A percentile compares a stretch with the other conserved stretches of the same genome.
These are phyloP conservation scores for Vulpes ferrilata DNA, from an alignment of 2,113 vertebrate genomes.

Conservation along the genomic window DNA sequence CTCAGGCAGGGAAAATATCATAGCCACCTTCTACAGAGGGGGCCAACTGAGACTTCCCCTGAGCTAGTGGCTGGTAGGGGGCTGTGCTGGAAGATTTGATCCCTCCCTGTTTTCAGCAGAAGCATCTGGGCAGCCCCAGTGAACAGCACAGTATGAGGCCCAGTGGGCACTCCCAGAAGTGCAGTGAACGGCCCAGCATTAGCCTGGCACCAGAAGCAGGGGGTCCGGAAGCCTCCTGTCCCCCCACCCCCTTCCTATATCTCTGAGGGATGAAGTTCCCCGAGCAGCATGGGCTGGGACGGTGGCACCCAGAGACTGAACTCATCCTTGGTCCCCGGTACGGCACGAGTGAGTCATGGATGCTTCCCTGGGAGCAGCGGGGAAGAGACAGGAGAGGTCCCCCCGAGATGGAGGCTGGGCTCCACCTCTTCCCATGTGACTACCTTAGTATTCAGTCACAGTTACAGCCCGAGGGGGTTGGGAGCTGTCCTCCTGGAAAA, in stretches of 20 bases:
- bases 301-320: neutral
- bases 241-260: accelerated
- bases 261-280: neutral
- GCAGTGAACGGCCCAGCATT: neutral
- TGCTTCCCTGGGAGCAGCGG: neutral
- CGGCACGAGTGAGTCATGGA: neutral
- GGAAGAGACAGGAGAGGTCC: neutral
- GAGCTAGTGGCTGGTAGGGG: neutral
- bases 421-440: neutral
- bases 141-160: neutral
- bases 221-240: neutral
- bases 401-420: neutral
- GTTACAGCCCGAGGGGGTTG: accelerated
- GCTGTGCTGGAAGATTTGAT: accelerated
- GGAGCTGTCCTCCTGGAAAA: accelerated
- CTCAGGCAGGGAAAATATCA: neutral
- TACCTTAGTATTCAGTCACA: neutral
- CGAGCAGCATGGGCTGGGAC: neutral
- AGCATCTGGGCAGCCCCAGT: neutral
- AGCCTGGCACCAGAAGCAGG: accelerated
- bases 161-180: neutral
- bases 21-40: neutral
- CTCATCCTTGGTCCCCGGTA: neutral
- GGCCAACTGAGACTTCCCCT: neutral
- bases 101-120: neutral